These are phyloP conservation scores for Listronotus oregonensis DNA, from an alignment of 1,140 invertebrate species.

Conservation along the genomic window DNA sequence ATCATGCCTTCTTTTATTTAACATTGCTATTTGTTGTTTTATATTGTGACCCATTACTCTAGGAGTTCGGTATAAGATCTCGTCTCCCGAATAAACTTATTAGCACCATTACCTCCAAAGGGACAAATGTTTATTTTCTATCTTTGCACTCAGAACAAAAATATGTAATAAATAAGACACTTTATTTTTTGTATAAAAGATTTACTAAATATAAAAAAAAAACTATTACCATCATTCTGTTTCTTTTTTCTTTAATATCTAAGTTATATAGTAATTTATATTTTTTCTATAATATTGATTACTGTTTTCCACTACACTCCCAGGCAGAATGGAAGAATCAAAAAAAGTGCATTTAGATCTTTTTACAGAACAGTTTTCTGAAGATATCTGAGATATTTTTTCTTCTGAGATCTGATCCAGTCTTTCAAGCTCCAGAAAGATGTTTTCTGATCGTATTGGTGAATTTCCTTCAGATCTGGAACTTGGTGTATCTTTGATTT, in stretches of 20 bases:
- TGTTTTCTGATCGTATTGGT: neutral
- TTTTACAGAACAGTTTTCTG: conserved; percentile 16
- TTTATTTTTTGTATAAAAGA: too few relatives aligned
- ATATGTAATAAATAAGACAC: too few relatives aligned
- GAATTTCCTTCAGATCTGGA: conserved; percentile 14
- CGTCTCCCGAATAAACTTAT: too few relatives aligned
- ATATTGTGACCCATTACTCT: neutral
- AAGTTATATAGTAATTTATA: neutral
- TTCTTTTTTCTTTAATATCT: too few relatives aligned
- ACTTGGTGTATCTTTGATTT: neutral
- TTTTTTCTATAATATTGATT: neutral
- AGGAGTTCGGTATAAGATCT: too few relatives aligned
- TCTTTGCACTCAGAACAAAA: too few relatives aligned
- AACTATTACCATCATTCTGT: too few relatives aligned
- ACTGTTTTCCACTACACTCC: conserved; percentile 1
- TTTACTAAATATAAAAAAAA: too few relatives aligned
- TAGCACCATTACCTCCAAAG: too few relatives aligned
- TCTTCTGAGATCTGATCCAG: conserved; percentile 25
- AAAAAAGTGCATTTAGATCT: conserved; percentile 8
- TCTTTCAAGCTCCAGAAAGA: neutral
- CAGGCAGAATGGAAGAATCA: neutral
- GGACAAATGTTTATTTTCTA: too few relatives aligned
- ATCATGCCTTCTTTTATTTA: neutral
- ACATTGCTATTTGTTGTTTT: neutral
- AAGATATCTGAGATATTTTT: conserved; percentile 8